Evolutionary conservation across 2,113 vertebrate species (phyloP), one percentile per base, ranked within the genome.

Genomic region (Cariama cristata): DNA sequence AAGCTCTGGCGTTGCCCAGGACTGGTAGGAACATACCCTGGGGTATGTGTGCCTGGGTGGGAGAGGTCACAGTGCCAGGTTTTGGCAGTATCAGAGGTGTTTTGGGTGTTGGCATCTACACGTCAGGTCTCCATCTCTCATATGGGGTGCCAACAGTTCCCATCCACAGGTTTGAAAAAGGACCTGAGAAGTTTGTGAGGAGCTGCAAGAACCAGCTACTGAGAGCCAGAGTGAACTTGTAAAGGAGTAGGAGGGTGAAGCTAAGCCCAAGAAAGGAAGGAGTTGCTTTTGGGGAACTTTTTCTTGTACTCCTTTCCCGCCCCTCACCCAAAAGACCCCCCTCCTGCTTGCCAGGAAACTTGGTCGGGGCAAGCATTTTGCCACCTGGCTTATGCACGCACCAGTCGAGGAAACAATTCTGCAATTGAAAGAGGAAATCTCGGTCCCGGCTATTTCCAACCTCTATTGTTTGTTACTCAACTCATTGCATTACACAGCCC

Each of bases 351-450:
- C 50, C 92, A 84, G 90, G 90, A 97, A 97, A 56, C 80, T 63
- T 68, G 81, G 50, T 85, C 0, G 0, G 45, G 79, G 82, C 87
- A 90, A 97, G 94, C 69, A 66, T 93, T 96, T 96, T 97, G 90
- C 91, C 93, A 95, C 92, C 96, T 97, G 97, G 93, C 28, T 93
- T 91, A 86, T 86, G 91, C 92, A 92, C 63, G 56, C 93, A 97
- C n/a, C 90, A 96, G 80, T 89, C 84, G 52, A 95, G 94, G 95
- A 97, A 97, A 97, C 82, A 94, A 97, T 97, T 95, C 95, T 97
- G 88, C 96, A 96, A 40, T 33, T 90, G 81, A 97, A 96, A 97
- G 92, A 97, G 96, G 97, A 97, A 97, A 97, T 96, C 93, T 97
- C 58, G 0, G 4, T 87, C 91, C 91, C 30, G 6, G 95, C 92